Conservation (phyloP, 2,888 invertebrate genomes). For the Drosophila mettleri region DNA sequence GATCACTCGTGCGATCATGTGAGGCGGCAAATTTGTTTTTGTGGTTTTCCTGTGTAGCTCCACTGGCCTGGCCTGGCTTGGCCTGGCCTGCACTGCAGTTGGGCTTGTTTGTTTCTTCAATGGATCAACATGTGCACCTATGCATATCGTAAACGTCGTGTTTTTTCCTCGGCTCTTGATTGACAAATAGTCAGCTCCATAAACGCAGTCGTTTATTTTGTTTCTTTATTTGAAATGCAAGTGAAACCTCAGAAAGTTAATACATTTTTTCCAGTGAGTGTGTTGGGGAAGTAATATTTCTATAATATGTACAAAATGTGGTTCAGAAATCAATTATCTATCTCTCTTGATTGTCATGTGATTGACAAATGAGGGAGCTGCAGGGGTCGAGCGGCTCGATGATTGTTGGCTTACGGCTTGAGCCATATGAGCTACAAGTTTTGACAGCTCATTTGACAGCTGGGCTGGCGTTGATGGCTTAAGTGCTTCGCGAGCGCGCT, state of each 20-base stretch:
- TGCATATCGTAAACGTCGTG: slow-evolving; percentile 82
- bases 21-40: slow-evolving; percentile 85
- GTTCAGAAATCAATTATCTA: slow-evolving; percentile 73
- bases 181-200: slow-evolving; percentile 67
- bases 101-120: slow-evolving; percentile 57
- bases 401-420: slow-evolving; percentile 25
- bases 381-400: not conserved
- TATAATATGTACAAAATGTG: slow-evolving; percentile 58
- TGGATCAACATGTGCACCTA: slow-evolving; percentile 85
- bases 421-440: slow-evolving; percentile 49
- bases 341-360: slow-evolving; percentile 59
- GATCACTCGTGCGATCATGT: slow-evolving; percentile 81
- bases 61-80: slow-evolving; percentile 17
- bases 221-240: slow-evolving; percentile 41
- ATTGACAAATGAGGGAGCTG: slow-evolving; percentile 65
- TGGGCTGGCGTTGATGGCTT: slow-evolving; percentile 63
- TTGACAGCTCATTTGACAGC: slow-evolving; percentile 64
- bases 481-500: slow-evolving; percentile 59
- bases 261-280: slow-evolving; percentile 61
- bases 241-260: slow-evolving; percentile 80
- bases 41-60: slow-evolving; percentile 83
- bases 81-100: slow-evolving; percentile 34
- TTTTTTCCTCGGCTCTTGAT: slow-evolving; percentile 63
- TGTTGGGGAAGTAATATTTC: slow-evolving; percentile 42
- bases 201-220: slow-evolving; percentile 43